Percentiles rank a stretch among this genome's conserved stretches.
phyloP scores from a whole-genome alignment of 1,140 invertebrate genomes.

The Bombus vancouverensis region DNA sequence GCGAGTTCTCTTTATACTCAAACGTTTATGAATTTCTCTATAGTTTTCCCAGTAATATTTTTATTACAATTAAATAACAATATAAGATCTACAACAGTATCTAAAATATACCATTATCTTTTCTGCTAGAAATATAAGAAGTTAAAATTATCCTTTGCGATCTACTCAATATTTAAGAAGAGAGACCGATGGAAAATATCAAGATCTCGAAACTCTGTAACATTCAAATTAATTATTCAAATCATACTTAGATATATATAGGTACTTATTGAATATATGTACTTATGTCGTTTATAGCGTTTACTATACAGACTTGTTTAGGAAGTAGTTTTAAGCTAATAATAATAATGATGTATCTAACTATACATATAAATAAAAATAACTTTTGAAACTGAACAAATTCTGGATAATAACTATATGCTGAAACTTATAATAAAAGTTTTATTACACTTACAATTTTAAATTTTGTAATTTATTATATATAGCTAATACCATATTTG shows the following conservation, averaged over 20 bases:
- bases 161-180: neutral
- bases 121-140: neutral
- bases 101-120: neutral
- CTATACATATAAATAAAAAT: conserved; percentile 9
- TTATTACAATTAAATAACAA: neutral
- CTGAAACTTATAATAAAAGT: no score
- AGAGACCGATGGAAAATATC: neutral
- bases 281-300: conserved; percentile 30
- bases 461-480: neutral
- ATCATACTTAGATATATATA: conserved; percentile 40
- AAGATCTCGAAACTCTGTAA: conserved; percentile 14
- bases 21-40: neutral
- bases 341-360: conserved; percentile 3
- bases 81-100: neutral
- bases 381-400: neutral
- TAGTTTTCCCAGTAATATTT: conserved; percentile 1
- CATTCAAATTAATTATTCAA: conserved; percentile 27
- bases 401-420: neutral
- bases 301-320: conserved; percentile 2
- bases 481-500: neutral
- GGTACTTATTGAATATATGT: conserved; percentile 54
- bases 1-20: neutral
- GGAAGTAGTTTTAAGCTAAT: conserved; percentile 3
- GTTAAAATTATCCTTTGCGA: neutral
- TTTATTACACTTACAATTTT: no score